Conservation (phyloP, 2,888 invertebrate genomes). For the Apeira syringaria region DNA sequence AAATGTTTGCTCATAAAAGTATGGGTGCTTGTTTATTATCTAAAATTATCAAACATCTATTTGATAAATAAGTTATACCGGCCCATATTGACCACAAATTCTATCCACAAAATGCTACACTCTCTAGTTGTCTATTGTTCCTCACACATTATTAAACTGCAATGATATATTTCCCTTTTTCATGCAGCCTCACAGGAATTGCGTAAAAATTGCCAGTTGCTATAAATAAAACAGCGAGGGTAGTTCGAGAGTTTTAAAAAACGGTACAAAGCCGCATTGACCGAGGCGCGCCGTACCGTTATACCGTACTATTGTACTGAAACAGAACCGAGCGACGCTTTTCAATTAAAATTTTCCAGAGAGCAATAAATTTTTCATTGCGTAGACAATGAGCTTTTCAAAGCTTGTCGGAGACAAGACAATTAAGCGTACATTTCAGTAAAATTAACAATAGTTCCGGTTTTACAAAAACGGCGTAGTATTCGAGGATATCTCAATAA, state of each 20-base stretch:
- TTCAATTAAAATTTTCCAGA: constrained; percentile 55
- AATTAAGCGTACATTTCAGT: constrained; percentile 17
- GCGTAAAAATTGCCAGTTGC: constrained; percentile 18
- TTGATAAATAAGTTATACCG: too few species aligned
- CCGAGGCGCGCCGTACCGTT: constrained; percentile 1
- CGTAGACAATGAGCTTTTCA: constrained; percentile 55
- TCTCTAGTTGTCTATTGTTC: constrained; percentile 3
- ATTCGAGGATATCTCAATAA: constrained; percentile 13
- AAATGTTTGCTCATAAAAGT: too few species aligned
- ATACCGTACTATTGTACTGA: constrained; percentile 10
- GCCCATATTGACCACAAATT: too few species aligned
- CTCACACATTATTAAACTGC: constrained; percentile 5
- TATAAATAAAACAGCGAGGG: constrained; percentile 22
- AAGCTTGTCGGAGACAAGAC: constrained; percentile 26
- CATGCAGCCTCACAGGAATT: constrained; percentile 12
- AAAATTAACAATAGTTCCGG: constrained; percentile 15
- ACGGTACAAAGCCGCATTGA: constrained; percentile 22
- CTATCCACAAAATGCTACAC: not conserved
- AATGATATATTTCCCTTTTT: constrained; percentile 15
- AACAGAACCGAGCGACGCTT: constrained; percentile 18
- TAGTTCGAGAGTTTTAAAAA: constrained; percentile 24
- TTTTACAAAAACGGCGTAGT: not conserved
- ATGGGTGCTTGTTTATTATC: too few species aligned
- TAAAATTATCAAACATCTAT: too few species aligned
- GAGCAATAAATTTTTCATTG: constrained; percentile 72